Conservation (phyloP, 2,113 vertebrate species). For the Gorsachius goisagi region DNA sequence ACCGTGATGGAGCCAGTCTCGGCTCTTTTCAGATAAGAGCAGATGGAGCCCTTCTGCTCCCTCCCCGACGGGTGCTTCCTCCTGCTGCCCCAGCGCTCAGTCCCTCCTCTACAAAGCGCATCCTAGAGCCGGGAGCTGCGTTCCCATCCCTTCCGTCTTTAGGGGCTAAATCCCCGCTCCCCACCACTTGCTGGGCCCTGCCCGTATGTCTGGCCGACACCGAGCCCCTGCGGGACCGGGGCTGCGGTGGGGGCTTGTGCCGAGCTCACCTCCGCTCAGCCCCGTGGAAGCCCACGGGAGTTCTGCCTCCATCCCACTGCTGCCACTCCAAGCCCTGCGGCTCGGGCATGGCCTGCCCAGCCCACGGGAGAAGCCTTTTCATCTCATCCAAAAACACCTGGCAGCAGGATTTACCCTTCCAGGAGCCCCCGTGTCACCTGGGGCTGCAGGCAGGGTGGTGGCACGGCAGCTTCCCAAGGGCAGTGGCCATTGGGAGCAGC, state of each 20-base stretch:
- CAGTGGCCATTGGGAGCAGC: fast-evolving
- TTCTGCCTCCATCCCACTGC: fast-evolving
- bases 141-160: fast-evolving
- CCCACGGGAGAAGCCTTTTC: neutral
- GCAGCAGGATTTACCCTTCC: neutral
- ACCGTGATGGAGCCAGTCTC: fast-evolving
- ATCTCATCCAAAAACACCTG: fast-evolving
- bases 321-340: fast-evolving
- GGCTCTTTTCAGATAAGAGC: neutral
- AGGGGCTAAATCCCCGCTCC: neutral
- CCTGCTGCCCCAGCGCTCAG: neutral
- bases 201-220: fast-evolving
- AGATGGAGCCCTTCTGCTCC: slow-evolving; percentile 22
- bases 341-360: neutral
- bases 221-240: fast-evolving
- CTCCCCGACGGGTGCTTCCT: neutral
- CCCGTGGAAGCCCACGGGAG: fast-evolving
- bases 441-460: neutral
- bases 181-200: neutral
- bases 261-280: fast-evolving
- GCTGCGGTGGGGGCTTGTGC: neutral
- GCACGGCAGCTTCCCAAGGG: neutral
- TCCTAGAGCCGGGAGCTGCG: neutral
- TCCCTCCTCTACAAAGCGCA: neutral
- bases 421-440: neutral